phyloP scores from a whole-genome alignment of 2,113 vertebrate species.

The Suricata suricatta region DNA sequence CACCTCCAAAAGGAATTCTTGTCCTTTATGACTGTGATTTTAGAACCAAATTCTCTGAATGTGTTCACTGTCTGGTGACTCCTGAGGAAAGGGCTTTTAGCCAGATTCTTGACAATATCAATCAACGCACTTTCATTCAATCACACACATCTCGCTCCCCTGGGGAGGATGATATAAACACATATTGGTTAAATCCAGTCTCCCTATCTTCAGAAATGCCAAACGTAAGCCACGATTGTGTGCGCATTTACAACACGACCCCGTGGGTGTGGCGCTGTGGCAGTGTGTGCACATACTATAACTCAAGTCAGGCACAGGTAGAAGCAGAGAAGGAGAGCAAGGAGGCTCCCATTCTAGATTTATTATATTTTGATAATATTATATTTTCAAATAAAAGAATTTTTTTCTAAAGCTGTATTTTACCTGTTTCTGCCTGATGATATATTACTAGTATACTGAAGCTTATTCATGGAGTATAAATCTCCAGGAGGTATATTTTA shows the following conservation, averaged over 20 bases:
- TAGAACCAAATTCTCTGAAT: not conserved
- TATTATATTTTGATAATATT: not conserved
- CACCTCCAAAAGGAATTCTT: not conserved
- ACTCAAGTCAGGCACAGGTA: not conserved
- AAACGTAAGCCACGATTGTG: not conserved
- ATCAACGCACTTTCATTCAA: slow-evolving; percentile 17
- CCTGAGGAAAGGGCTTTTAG: not conserved
- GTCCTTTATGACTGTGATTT: not conserved
- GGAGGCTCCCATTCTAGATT: not conserved
- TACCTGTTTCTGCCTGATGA: not conserved
- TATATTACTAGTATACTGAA: not conserved
- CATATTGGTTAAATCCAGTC: not conserved
- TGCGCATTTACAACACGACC: not conserved
- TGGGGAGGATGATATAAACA: not conserved
- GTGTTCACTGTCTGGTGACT: not conserved
- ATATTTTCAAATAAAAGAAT: not conserved
- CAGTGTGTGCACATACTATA: rapidly evolving
- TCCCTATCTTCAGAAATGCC: not conserved
- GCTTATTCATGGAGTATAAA: not conserved
- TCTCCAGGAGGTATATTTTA: not conserved
- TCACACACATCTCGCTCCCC: not conserved
- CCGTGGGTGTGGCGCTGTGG: rapidly evolving
- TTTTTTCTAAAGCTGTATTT: not conserved
- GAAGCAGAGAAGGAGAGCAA: not conserved
- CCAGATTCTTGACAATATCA: slow-evolving; percentile 21